Base-by-base conservation (phyloP, 2,113 vertebrate genomes). In the Sarotherodon lohbergeri region DNA sequence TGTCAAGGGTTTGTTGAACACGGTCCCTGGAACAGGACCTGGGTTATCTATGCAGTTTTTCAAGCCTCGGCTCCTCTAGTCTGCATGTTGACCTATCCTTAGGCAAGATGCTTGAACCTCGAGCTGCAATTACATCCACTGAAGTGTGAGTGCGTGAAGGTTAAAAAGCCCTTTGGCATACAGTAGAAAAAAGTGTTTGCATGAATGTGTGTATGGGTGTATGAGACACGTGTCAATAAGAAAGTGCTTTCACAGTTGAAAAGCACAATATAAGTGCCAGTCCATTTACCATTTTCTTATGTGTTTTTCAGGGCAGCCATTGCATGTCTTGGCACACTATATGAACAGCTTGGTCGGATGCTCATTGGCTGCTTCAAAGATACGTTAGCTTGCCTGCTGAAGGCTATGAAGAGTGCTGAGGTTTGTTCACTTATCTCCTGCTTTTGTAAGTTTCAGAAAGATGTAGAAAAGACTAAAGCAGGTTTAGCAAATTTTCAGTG, bases 351-450 rank as follows among this genome's bases (percentile, higher is more conserved):
- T 86, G 98, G 98, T 78, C 96, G 98, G 94, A 95, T 98, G 89
- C 96, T 99, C 73, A 95, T 94, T 90, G 96, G 97, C 87, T 97
- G 96, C 90, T 98, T 98, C 93, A 97, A 94, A 93, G 98, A 98
- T 85, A 97, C 97, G 4, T 94, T 99, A 90, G 93, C 94, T 80
- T 98, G 97, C 96, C 97, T 99, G 86, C 96, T 99, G 93, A 98
- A 98, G 97, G 97, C 98, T 89, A 95, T 99, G 96, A 99, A 97
- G 96, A 98, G 96, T 93, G 98, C 98, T 22, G 98, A 99, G 81
- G 88, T 90, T 29, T 11, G 85, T 80, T 17, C 13, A 80, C 29
- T 56, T 56, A 19, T 36, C 12, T 14, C 48, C 14, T 29, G 71
- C 5, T 73, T 73, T 73, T 73, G 22, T 46, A 43, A 71, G 22